Evolutionary conservation across 1,140 invertebrate genomes (phyloP).

Genomic region (Laupala kohalensis): DNA sequence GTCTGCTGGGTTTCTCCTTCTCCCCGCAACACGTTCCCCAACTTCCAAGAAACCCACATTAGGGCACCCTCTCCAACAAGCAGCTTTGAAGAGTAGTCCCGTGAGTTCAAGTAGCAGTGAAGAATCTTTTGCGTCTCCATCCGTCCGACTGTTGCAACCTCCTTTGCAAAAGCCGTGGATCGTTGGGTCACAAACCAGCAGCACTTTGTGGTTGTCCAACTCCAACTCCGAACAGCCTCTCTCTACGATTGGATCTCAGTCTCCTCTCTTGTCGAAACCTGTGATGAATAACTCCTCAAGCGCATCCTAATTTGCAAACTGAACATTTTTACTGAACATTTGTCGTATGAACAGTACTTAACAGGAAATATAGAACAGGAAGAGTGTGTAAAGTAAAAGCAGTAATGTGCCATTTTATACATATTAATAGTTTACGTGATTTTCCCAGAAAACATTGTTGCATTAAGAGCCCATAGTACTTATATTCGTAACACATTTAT

Average conservation of each 20-base stretch:
- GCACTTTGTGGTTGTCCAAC: not conserved
- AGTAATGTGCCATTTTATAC: not conserved
- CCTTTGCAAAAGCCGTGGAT: not conserved
- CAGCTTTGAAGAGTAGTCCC: not conserved
- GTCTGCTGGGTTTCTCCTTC: not conserved
- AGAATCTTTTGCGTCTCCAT: slow-evolving; percentile 4
- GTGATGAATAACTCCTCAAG: not conserved
- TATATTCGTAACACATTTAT: not conserved
- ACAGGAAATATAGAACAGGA: not conserved
- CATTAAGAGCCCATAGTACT: not conserved
- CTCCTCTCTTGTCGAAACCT: not conserved
- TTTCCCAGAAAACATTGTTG: not conserved
- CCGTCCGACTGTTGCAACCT: slow-evolving; percentile 5
- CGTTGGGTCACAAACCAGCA: not conserved
- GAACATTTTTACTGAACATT: not conserved
- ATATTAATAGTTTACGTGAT: not conserved
- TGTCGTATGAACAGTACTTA: not conserved
- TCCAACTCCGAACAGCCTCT: not conserved
- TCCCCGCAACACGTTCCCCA: not conserved
- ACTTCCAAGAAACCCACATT: not conserved
- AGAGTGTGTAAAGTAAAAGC: not conserved
- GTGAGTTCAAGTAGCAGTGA: slow-evolving; percentile 9
- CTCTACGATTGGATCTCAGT: slow-evolving; percentile 4
- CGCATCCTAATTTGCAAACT: not conserved
- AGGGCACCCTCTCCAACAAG: not conserved